Percentiles rank a stretch among this genome's conserved stretches.
Conservation (phyloP, 2,888 invertebrate species). For the Uloborus plumipes region DNA sequence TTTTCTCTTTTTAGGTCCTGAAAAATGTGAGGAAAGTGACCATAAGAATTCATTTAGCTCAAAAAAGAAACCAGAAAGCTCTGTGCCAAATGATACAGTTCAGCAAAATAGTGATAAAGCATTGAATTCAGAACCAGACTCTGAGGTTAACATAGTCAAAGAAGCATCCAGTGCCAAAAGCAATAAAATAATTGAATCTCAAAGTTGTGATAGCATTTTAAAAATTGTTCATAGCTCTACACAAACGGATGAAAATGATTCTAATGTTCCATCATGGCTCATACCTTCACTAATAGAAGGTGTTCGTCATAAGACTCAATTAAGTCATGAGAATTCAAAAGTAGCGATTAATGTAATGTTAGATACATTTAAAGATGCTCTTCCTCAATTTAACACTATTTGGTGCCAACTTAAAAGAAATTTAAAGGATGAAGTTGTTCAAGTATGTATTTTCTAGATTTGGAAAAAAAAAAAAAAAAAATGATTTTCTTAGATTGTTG, state of each 20-base stretch:
- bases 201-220: not conserved
- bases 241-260: slow-evolving; percentile 35
- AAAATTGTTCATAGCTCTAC: slow-evolving; percentile 11
- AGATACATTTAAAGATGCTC: slow-evolving; percentile 68
- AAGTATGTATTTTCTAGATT: slow-evolving; percentile 24
- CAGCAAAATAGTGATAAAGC: no score
- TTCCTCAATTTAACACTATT: slow-evolving; percentile 45
- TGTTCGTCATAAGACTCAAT: slow-evolving; percentile 85
- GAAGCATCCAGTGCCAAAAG: no score
- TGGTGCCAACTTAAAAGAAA: slow-evolving; percentile 47
- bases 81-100: no score
- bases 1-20: no score
- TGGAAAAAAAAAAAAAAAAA: no score
- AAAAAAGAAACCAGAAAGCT: no score
- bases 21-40: no score
- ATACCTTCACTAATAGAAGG: slow-evolving; percentile 67
- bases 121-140: no score
- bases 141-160: no score
- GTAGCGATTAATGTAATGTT: slow-evolving; percentile 86
- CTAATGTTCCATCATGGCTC: slow-evolving; percentile 55
- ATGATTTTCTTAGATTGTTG: not conserved
- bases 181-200: no score
- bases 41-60: no score
- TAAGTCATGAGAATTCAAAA: slow-evolving; percentile 88
- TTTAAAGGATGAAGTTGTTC: slow-evolving; percentile 46